phyloP scores from a whole-genome alignment of 2,888 invertebrate genomes.

The Nemoura dubitans region DNA sequence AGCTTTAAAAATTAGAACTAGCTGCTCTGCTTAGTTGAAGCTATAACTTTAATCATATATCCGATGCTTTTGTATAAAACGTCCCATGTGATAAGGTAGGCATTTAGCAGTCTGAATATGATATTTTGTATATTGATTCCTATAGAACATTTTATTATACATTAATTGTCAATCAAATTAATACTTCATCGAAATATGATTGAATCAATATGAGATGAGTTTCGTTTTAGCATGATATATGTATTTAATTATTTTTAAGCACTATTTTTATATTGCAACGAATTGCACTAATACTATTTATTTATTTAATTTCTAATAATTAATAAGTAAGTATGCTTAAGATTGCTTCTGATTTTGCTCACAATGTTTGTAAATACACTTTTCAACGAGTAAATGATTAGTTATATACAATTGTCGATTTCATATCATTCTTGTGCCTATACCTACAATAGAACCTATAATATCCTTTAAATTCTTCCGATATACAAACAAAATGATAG shows the following conservation, averaged over 20 bases:
- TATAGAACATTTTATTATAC: background rate
- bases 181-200: background rate
- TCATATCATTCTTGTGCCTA: too few relatives aligned
- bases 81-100: background rate
- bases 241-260: background rate
- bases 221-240: background rate
- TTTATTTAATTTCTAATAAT: slow-evolving; percentile 23
- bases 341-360: slow-evolving; percentile 19
- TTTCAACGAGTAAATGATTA: slow-evolving; percentile 5
- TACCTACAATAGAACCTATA: too few relatives aligned
- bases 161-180: background rate
- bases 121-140: background rate
- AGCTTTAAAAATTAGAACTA: too few relatives aligned
- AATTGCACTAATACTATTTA: background rate
- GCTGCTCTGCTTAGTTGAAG: background rate
- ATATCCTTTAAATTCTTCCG: too few relatives aligned
- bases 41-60: background rate
- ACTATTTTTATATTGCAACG: background rate
- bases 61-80: background rate
- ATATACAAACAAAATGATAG: too few relatives aligned
- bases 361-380: slow-evolving; percentile 25
- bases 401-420: too few relatives aligned
- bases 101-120: background rate
- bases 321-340: background rate
- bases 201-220: background rate